A percentile compares a stretch with the other conserved stretches of the same genome.
These are phyloP conservation scores for Trichoplusia ni DNA, from an alignment of 1,140 invertebrate genomes.

Conservation along the genomic window DNA sequence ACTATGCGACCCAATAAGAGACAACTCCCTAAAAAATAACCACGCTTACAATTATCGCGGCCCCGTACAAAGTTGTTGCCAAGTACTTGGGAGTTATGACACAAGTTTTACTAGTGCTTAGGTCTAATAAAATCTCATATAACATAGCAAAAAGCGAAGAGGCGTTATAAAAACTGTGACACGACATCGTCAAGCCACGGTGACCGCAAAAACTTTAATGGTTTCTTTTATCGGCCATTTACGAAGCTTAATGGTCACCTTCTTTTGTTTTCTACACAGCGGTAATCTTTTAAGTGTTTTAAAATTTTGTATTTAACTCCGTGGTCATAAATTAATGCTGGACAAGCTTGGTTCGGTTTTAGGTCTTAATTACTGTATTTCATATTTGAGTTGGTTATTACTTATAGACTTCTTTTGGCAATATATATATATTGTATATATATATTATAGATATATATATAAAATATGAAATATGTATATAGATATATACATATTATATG, in stretches of 20 bases:
- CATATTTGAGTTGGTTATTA: too few species aligned
- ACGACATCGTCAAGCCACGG: conserved; percentile 46
- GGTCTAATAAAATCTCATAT: conserved; percentile 32
- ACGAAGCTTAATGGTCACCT: conserved; percentile 45
- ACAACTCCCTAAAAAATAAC: not conserved
- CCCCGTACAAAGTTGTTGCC: not conserved
- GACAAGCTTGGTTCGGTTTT: too few species aligned
- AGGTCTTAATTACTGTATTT: too few species aligned
- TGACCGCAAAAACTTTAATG: conserved; percentile 61
- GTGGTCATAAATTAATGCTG: conserved; percentile 1
- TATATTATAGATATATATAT: too few species aligned
- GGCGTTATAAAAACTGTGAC: conserved; percentile 42
- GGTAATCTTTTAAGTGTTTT: conserved; percentile 42
- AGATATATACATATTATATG: too few species aligned
- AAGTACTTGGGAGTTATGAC: conserved; percentile 9
- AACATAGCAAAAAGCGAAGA: conserved; percentile 30
- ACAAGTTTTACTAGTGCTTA: conserved; percentile 11
- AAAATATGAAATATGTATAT: too few species aligned
- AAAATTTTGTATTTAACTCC: conserved; percentile 13
- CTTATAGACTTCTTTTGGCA: too few species aligned
- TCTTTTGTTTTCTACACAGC: conserved; percentile 38
- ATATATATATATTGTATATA: too few species aligned
- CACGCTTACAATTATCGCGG: not conserved
- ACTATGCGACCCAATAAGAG: too few species aligned
- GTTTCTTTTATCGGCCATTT: conserved; percentile 63